These are phyloP conservation scores for Alcedo atthis DNA, from an alignment of 2,797 vertebrate genomes.

Conservation along the genomic window DNA sequence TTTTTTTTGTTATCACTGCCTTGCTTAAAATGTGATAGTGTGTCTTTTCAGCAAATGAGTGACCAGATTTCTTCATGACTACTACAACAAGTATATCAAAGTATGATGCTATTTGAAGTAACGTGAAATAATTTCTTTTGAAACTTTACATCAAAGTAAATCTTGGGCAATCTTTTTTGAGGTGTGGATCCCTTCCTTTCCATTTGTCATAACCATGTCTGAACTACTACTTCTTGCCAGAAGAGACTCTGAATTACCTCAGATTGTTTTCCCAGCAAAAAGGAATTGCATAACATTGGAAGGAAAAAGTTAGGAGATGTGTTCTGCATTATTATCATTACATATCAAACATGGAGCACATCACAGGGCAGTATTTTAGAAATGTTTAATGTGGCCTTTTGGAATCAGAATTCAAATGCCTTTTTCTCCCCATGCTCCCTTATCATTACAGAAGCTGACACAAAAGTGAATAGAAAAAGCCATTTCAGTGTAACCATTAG, in stretches of 20 bases:
- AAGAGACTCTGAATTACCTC: not conserved
- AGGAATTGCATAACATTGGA: not conserved
- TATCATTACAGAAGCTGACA: not conserved
- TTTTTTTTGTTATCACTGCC: not conserved
- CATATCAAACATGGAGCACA: not conserved
- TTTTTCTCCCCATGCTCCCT: fast-evolving
- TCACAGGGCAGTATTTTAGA: not conserved
- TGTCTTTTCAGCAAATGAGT: not conserved
- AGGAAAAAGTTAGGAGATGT: not conserved
- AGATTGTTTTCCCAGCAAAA: not conserved
- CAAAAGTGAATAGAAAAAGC: not conserved
- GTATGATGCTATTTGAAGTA: not conserved
- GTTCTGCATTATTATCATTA: not conserved
- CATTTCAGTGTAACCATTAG: not conserved
- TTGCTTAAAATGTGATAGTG: not conserved
- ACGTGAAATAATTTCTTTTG: not conserved
- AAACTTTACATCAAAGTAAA: not conserved
- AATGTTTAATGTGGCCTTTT: not conserved
- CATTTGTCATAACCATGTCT: not conserved
- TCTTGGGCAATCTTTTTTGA: not conserved
- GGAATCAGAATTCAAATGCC: not conserved
- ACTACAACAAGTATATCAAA: not conserved
- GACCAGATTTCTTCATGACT: not conserved
- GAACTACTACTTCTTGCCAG: not conserved
- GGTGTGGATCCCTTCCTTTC: not conserved